These are phyloP conservation scores for Nymphalis polychloros DNA, from an alignment of 2,888 invertebrate species.

Conservation along the genomic window DNA sequence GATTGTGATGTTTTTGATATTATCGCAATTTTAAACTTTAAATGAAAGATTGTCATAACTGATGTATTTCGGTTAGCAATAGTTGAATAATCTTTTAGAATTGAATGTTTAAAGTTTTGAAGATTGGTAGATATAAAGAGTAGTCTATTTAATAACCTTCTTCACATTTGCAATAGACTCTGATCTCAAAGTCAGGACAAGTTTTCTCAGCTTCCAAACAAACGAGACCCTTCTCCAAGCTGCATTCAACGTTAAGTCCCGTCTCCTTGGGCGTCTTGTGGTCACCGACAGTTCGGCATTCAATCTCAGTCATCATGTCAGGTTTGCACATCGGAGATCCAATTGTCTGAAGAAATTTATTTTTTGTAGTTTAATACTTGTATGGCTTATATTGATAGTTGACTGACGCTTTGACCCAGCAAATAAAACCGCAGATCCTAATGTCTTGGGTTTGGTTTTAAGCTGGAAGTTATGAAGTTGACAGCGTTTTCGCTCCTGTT, in stretches of 20 bases:
- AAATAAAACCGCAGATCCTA: too few species aligned
- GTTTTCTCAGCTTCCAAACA: constrained; percentile 78
- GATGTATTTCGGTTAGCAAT: too few species aligned
- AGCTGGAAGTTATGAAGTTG: too few species aligned
- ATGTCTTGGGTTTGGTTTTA: too few species aligned
- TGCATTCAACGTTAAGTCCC: constrained; percentile 89
- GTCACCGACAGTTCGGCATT: constrained; percentile 86
- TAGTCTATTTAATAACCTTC: constrained; percentile 40
- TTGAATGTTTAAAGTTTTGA: too few species aligned
- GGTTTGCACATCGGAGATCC: constrained; percentile 81
- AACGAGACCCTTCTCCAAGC: constrained; percentile 86
- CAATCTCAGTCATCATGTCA: constrained; percentile 85
- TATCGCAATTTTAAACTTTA: too few species aligned
- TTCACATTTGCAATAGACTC: constrained; percentile 84
- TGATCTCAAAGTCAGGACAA: constrained; percentile 92
- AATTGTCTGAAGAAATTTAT: constrained; percentile 51
- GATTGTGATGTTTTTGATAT: too few species aligned
- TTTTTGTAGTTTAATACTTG: background rate
- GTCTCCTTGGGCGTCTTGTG: constrained; percentile 85
- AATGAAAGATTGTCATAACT: too few species aligned
- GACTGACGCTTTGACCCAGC: too few species aligned
- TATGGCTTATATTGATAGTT: too few species aligned
- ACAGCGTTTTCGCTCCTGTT: too few species aligned
- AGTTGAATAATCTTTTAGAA: too few species aligned
- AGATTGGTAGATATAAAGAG: background rate